phyloP scores from a whole-genome alignment of 2,797 vertebrate species.

The Sebastes ruberrimus region DNA sequence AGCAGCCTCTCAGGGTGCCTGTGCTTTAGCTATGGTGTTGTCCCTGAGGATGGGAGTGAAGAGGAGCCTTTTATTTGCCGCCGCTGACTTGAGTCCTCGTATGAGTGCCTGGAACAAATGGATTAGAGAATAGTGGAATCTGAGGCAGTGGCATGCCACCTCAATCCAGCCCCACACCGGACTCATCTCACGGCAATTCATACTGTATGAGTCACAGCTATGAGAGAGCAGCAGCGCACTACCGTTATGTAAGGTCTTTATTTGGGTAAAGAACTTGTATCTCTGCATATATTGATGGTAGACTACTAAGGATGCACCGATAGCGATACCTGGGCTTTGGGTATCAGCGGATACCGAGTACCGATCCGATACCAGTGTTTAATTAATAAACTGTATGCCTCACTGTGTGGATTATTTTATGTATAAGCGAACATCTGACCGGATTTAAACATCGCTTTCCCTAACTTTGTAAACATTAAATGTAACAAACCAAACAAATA shows the following conservation, averaged over 20 bases:
- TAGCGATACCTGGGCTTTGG: no score
- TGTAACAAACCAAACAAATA: no score
- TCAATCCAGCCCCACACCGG: constrained; percentile 25
- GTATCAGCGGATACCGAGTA: no score
- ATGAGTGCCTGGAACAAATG: constrained; percentile 63
- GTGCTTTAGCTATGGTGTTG: constrained; percentile 50
- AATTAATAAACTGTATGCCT: neutral
- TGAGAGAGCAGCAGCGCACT: constrained; percentile 3
- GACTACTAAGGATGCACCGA: no score
- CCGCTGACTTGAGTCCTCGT: constrained; percentile 43
- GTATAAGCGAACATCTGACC: no score
- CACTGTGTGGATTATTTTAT: neutral
- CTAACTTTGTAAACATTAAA: no score
- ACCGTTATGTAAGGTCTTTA: constrained; percentile 20
- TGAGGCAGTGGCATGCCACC: constrained; percentile 27
- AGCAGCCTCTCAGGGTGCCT: constrained; percentile 39
- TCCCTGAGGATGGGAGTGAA: constrained; percentile 50
- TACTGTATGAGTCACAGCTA: neutral
- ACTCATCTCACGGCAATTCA: constrained; percentile 50
- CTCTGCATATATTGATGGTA: neutral
- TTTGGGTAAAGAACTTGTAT: neutral
- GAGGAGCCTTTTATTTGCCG: constrained; percentile 45
- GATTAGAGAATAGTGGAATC: constrained; percentile 57
- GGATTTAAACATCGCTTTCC: no score
- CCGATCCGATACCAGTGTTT: no score